Conservation (phyloP, 2,113 vertebrate species). For the Kobus ellipsiprymnus region DNA sequence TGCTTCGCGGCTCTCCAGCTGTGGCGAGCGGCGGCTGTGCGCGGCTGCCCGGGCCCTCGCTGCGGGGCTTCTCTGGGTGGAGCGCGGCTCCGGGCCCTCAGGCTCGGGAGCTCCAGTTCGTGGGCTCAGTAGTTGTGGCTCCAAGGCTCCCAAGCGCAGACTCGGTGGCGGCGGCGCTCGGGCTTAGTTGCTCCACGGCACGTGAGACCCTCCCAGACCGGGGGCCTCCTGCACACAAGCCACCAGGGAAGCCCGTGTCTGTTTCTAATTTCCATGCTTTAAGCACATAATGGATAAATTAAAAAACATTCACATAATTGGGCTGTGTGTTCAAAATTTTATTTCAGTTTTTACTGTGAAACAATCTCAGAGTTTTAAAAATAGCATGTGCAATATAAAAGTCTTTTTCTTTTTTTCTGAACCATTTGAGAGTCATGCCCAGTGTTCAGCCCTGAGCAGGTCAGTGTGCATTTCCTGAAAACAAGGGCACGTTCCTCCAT, state of each 20-base stretch:
- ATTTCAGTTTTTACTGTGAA: background rate
- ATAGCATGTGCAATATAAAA: background rate
- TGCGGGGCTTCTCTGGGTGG: background rate
- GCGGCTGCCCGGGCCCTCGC: accelerated
- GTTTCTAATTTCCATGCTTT: background rate
- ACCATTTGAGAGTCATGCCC: background rate
- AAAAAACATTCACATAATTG: background rate
- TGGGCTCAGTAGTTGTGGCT: background rate
- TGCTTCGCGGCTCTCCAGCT: background rate
- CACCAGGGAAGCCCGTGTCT: background rate
- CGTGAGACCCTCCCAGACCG: background rate
- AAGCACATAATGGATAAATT: background rate
- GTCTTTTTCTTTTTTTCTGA: background rate
- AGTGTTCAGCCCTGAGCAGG: background rate
- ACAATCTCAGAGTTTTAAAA: background rate
- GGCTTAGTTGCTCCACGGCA: background rate
- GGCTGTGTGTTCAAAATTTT: background rate
- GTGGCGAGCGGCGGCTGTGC: background rate
- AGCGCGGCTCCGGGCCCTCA: background rate
- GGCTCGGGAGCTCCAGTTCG: accelerated
- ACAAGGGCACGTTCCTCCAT: background rate
- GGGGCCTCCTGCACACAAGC: background rate
- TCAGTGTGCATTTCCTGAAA: background rate
- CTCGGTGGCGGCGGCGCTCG: accelerated
- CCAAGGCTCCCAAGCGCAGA: background rate